A percentile compares a stretch with the other conserved stretches of the same genome.
Conservation (phyloP, 2,888 invertebrate genomes). For the Acrocyrtus sp. region DNA sequence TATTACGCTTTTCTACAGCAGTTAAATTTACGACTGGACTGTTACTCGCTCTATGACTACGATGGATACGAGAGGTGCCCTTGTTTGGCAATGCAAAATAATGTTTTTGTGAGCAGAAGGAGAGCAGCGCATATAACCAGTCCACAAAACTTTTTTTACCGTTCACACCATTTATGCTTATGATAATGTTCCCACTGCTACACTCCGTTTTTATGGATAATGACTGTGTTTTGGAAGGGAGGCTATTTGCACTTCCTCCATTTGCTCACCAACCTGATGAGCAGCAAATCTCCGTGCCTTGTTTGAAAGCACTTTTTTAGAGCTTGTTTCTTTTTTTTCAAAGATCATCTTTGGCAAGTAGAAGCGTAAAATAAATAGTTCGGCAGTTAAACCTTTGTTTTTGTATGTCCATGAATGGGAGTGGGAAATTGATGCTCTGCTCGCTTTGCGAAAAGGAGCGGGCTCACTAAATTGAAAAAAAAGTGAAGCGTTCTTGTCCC, state of each 20-base stretch:
- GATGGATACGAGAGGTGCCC: background rate
- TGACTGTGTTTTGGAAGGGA: background rate
- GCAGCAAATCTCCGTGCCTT: background rate
- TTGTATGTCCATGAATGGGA: conserved; percentile 48
- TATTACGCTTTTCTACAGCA: background rate
- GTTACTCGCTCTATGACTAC: background rate
- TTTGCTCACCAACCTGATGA: no score
- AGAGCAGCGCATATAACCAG: background rate
- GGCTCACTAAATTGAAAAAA: conserved; percentile 43
- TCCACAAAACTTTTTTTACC: background rate
- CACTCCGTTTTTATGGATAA: no score
- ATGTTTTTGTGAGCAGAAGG: no score
- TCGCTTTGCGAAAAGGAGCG: conserved; percentile 12
- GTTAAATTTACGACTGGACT: background rate
- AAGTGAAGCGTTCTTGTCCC: conserved; percentile 6
- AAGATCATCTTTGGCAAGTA: background rate
- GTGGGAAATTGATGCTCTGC: conserved; percentile 42
- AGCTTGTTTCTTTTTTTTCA: no score
- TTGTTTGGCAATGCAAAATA: background rate
- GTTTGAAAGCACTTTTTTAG: conserved; percentile 10
- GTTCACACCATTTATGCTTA: conserved; percentile 1
- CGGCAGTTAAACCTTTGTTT: conserved; percentile 32
- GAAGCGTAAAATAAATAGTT: conserved; percentile 48
- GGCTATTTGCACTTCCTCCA: conserved; percentile 3
- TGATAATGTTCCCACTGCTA: background rate